Evolutionary conservation across 2,113 vertebrate species (phyloP).

Genomic region (Leiothrix lutea): DNA sequence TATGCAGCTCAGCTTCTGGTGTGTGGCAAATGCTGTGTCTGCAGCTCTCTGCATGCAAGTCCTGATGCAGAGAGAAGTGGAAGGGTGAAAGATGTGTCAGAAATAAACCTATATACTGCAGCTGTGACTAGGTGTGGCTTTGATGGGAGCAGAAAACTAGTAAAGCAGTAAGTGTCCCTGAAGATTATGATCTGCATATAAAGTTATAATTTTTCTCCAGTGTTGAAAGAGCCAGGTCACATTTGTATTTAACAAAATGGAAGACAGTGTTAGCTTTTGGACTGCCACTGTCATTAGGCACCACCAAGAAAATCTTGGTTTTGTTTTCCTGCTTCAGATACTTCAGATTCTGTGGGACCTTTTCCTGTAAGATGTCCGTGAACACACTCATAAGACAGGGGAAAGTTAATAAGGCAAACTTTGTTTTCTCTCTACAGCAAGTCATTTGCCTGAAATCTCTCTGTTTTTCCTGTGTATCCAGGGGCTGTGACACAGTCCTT

Average conservation of each 20-base stretch:
- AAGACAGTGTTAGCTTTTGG: background rate
- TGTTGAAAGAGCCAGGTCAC: background rate
- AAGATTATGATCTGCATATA: background rate
- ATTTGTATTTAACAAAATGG: background rate
- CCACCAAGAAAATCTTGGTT: background rate
- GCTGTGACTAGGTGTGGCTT: background rate
- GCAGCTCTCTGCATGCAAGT: background rate
- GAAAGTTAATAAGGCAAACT: background rate
- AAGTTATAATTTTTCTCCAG: background rate
- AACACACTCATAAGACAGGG: background rate
- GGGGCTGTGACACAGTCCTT: background rate
- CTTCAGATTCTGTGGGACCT: background rate
- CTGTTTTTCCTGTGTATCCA: background rate
- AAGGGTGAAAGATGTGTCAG: background rate
- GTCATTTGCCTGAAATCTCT: background rate
- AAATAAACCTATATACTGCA: background rate
- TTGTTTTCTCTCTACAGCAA: background rate
- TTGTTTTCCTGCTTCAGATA: background rate
- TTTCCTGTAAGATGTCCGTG: background rate
- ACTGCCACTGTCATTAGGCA: background rate
- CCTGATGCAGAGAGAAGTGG: background rate
- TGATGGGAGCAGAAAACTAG: background rate
- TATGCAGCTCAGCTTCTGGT: background rate
- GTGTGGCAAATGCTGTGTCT: fast-evolving
- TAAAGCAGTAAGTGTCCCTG: background rate